A percentile compares a stretch with the other conserved stretches of the same genome.
These are phyloP conservation scores for Charina bottae DNA, from an alignment of 2,113 vertebrate genomes.

Conservation along the genomic window DNA sequence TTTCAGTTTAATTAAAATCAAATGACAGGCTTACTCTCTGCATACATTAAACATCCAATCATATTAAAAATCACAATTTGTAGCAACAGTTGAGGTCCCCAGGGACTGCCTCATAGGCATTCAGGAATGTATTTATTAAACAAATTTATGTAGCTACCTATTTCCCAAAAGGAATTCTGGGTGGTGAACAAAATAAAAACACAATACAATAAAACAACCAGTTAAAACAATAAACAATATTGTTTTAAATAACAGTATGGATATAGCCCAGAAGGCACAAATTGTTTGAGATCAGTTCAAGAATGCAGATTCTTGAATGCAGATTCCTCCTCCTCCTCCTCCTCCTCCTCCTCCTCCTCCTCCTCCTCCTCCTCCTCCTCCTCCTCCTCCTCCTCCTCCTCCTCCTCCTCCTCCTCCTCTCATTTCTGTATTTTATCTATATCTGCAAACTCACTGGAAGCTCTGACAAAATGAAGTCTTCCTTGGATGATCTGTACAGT, in stretches of 20 bases:
- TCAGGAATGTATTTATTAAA: neutral
- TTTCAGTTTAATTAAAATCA: neutral
- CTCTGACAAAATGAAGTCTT: neutral
- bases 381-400: neutral
- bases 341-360: neutral
- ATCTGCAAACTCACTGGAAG: neutral
- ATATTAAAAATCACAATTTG: neutral
- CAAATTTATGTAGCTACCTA: neutral
- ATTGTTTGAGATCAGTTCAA: neutral
- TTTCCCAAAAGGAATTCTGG: neutral
- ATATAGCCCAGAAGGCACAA: neutral
- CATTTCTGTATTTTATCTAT: neutral
- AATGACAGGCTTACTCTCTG: neutral
- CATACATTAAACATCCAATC: neutral
- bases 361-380: neutral
- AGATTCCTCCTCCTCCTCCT: neutral
- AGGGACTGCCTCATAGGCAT: neutral
- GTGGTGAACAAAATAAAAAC: neutral
- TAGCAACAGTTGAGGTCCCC: neutral
- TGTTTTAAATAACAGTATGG: neutral
- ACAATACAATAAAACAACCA: neutral
- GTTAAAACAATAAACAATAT: neutral
- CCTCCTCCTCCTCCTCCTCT: neutral
- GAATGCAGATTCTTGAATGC: too few species aligned
- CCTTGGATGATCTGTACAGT: neutral